Conservation (phyloP, 2,888 invertebrate species). For the Trichogramma evanescens region DNA sequence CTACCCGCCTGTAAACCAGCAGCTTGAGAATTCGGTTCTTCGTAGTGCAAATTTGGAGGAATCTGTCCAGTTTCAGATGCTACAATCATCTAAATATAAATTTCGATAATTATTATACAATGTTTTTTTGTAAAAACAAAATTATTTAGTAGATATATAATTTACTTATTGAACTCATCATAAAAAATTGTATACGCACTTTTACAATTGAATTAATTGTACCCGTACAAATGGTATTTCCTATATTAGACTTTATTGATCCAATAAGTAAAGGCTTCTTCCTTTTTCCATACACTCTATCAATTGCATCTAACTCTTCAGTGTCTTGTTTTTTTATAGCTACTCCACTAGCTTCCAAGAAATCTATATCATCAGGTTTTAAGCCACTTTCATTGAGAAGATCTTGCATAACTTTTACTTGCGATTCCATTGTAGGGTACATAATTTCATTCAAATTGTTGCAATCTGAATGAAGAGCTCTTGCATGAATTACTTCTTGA, state of each 20-base stretch:
- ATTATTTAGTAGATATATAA: not conserved
- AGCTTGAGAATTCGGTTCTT: constrained; percentile 36
- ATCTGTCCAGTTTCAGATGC: constrained; percentile 39
- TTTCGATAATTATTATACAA: not conserved
- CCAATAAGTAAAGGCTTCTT: constrained; percentile 25
- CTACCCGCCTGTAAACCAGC: constrained; percentile 21
- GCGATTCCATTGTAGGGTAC: constrained; percentile 15
- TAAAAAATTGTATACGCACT: constrained; percentile 10
- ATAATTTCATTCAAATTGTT: not conserved
- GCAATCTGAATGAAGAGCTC: no score
- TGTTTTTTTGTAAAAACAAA: not conserved
- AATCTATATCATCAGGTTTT: constrained; percentile 22
- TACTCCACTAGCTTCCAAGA: constrained; percentile 49
- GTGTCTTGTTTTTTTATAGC: constrained; percentile 51
- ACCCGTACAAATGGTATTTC: constrained; percentile 13
- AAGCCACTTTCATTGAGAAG: constrained; percentile 21
- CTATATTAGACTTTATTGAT: constrained; percentile 26
- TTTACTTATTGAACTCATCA: not conserved
- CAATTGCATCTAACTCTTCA: constrained; percentile 26
- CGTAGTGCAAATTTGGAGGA: constrained; percentile 54
- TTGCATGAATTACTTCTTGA: constrained; percentile 13
- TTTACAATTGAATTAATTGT: constrained; percentile 18
- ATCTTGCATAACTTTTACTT: constrained; percentile 18
- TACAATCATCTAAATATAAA: constrained; percentile 19
- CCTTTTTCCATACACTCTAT: constrained; percentile 23